phyloP scores from a whole-genome alignment of 2,113 vertebrate genomes.

The Tilapia sparmanii region DNA sequence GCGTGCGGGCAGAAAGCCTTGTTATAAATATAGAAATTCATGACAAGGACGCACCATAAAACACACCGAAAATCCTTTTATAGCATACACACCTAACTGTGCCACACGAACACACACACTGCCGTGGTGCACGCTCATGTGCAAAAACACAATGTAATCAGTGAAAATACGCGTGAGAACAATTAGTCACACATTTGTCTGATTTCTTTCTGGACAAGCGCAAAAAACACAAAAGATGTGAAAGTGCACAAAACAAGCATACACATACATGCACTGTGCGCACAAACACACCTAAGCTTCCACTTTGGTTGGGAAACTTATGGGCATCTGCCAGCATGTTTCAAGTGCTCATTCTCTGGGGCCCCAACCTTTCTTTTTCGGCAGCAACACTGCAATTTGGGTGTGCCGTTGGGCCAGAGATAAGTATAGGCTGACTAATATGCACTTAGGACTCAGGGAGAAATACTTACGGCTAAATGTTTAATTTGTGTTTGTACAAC shows the following conservation, averaged over 20 bases:
- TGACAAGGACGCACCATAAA: not conserved
- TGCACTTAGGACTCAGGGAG: slow-evolving; percentile 63
- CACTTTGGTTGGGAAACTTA: slow-evolving; percentile 46
- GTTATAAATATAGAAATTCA: not conserved
- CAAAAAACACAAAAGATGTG: not conserved
- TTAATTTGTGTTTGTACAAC: slow-evolving; percentile 70
- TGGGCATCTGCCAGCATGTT: slow-evolving; percentile 43
- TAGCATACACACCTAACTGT: not conserved
- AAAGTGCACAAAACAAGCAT: not conserved
- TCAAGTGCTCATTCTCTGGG: slow-evolving; percentile 37
- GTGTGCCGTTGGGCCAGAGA: slow-evolving; percentile 63
- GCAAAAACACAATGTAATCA: not conserved
- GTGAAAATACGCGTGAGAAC: not conserved
- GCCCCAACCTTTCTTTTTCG: slow-evolving; percentile 59
- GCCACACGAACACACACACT: not conserved
- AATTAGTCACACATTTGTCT: not conserved
- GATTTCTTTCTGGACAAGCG: not conserved
- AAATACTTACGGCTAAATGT: slow-evolving; percentile 66
- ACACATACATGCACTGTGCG: not conserved
- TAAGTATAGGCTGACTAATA: slow-evolving; percentile 71
- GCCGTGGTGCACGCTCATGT: not conserved
- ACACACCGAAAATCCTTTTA: not conserved
- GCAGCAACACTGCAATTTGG: slow-evolving; percentile 67
- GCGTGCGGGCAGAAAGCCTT: not conserved
- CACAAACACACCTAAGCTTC: slow-evolving; percentile 40